Conservation (phyloP, 2,113 vertebrate genomes). For the Lathamus discolor region DNA sequence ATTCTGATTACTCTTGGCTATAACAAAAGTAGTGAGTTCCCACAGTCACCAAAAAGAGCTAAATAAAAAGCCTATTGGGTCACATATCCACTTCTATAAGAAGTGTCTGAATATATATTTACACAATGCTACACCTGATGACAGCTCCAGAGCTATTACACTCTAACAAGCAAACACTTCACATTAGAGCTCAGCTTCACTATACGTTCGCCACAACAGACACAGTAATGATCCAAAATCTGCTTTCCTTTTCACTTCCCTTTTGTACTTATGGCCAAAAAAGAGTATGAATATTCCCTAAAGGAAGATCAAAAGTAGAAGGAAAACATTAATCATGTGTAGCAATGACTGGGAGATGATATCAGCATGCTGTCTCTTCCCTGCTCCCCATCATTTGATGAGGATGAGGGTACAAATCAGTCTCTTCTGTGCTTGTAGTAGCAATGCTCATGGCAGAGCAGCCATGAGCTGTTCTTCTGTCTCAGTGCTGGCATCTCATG, state of each 20-base stretch:
- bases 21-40: background rate
- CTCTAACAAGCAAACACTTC: background rate
- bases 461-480: background rate
- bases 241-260: background rate
- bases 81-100: background rate
- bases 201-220: background rate
- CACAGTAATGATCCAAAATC: background rate
- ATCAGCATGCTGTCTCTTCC: background rate
- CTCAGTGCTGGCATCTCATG: background rate
- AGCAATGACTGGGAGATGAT: background rate
- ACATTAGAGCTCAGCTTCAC: rapidly evolving
- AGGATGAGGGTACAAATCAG: background rate
- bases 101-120: background rate
- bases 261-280: background rate
- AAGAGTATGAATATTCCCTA: background rate
- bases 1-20: background rate
- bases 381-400: background rate
- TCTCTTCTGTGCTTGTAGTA: rapidly evolving
- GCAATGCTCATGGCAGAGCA: background rate
- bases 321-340: background rate
- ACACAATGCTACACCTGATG: background rate
- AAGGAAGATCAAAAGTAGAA: background rate
- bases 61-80: background rate
- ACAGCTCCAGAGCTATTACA: background rate
- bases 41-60: background rate